Evolutionary conservation across 1,140 invertebrate species (phyloP), one percentile per base, ranked within the genome.

Genomic region (Conopomorpha cramerella): DNA sequence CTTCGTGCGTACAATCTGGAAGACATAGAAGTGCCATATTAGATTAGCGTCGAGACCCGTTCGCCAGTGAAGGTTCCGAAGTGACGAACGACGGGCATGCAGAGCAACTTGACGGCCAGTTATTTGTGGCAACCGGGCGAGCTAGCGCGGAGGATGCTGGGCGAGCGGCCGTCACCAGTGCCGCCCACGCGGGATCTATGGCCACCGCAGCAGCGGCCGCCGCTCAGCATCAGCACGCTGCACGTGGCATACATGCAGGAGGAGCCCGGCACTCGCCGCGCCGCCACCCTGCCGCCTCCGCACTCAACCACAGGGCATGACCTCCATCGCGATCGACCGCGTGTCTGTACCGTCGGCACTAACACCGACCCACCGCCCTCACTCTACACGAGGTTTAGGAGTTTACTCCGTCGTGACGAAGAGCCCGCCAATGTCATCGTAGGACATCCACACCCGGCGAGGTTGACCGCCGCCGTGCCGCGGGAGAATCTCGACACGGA

Each of bases 71-170:
- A 46, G 49, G 51, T 41, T 45, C n/a, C n/a, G n/a, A n/a, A n/a
- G 28, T 13, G 28, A 11, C n/a, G 10, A 30, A 52, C 37, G 45
- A 45, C 53, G 66, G 72, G 67, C 58, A 71, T 51, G 52, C 65
- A 41, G 63, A 76, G 60, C 8, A 65, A 63, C 49, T 46, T 76
- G 38, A 63, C 62, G 16, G 58, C 64, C 19, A 72, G 66, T 49
- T 68, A 62, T 39, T 44, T 74, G 23, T 71, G 65, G 67, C 68
- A 71, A 41, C 71, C 68, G 11, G 61, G 56, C 8, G 68, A 73
- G 40, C 51, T 76, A 16, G 66, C 71, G 2, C 58, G 71, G 1
- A 53, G 71, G 11, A 64, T 76, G 56, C 45, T 76, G 27, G 71
- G 71, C 27, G 67, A 73, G 42, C 46, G 71, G 14, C 66, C 71